Evolutionary conservation across 1,140 invertebrate genomes (phyloP).

Genomic region (Macrotrachela quadricornifera): DNA sequence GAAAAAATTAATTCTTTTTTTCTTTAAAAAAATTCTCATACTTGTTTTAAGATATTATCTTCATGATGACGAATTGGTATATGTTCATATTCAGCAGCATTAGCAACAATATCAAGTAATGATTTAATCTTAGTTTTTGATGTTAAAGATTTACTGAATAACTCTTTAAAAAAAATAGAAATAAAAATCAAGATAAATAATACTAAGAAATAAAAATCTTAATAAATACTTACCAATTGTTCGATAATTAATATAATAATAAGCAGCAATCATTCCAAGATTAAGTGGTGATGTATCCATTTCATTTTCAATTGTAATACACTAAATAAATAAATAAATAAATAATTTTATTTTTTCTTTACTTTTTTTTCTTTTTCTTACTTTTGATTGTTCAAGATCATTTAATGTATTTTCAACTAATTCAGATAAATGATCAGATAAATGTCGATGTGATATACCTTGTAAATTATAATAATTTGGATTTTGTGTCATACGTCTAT

Average conservation of each 20-base stretch:
- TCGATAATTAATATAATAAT: constrained; percentile 98
- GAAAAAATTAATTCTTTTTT: too few species aligned
- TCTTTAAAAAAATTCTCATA: too few species aligned
- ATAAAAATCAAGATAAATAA: too few species aligned
- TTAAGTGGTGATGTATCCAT: constrained; percentile 88
- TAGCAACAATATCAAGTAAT: constrained; percentile 86
- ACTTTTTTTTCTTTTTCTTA: too few species aligned
- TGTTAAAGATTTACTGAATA: constrained; percentile 86
- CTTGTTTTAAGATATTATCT: constrained; percentile 53
- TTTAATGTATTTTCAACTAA: constrained; percentile 81
- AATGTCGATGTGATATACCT: constrained; percentile 78
- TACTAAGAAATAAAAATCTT: too few species aligned
- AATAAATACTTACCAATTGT: constrained; percentile 47
- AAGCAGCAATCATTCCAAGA: constrained; percentile 97
- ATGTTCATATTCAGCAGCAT: constrained; percentile 82
- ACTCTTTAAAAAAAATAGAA: constrained; percentile 33
- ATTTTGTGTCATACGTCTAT: constrained; percentile 85
- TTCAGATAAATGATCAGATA: constrained; percentile 95
- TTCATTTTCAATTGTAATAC: constrained; percentile 90
- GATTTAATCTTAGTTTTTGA: constrained; percentile 91
- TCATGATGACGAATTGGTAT: constrained; percentile 84
- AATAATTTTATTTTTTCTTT: too few species aligned
- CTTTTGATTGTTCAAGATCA: constrained; percentile 86
- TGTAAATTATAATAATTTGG: constrained; percentile 95
- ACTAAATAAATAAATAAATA: too few species aligned